phyloP scores from a whole-genome alignment of 2,888 invertebrate species.

The Epirrita christyi region DNA sequence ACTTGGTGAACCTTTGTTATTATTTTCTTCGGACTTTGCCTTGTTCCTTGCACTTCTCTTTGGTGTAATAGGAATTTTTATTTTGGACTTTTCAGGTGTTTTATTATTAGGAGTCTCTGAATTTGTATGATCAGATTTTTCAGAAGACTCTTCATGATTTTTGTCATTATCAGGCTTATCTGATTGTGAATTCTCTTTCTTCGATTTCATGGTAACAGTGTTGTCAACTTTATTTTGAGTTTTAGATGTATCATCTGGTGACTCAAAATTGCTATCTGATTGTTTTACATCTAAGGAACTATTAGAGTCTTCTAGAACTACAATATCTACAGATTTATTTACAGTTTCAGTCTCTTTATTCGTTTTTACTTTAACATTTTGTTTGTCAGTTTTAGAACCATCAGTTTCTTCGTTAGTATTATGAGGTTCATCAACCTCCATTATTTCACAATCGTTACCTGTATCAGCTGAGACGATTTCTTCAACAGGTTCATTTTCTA shows the following conservation, averaged over 20 bases:
- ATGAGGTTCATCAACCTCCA: conserved; percentile 57
- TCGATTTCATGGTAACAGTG: neutral
- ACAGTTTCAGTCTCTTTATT: conserved; percentile 33
- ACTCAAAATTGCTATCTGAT: conserved; percentile 7
- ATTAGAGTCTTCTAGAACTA: conserved; percentile 50
- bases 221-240: conserved; percentile 1
- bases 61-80: conserved; percentile 47
- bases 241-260: conserved; percentile 1
- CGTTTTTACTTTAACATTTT: conserved; percentile 11
- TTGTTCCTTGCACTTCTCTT: conserved; percentile 60
- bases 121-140: conserved; percentile 17
- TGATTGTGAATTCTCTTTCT: conserved; percentile 1
- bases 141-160: conserved; percentile 24
- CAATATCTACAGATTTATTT: conserved; percentile 33
- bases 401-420: conserved; percentile 33
- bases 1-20: conserved; percentile 51
- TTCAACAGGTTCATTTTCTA: conserved; percentile 38
- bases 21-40: conserved; percentile 52
- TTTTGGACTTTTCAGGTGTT: conserved; percentile 12
- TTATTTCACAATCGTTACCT: conserved; percentile 47
- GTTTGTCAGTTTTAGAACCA: conserved; percentile 25
- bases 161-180: conserved; percentile 21
- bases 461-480: conserved; percentile 25
- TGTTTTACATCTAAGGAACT: conserved; percentile 30
- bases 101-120: conserved; percentile 28